A percentile compares a stretch with the other conserved stretches of the same genome.
These are phyloP conservation scores for Tragulus kanchil DNA, from an alignment of 2,113 vertebrate genomes.

Conservation along the genomic window DNA sequence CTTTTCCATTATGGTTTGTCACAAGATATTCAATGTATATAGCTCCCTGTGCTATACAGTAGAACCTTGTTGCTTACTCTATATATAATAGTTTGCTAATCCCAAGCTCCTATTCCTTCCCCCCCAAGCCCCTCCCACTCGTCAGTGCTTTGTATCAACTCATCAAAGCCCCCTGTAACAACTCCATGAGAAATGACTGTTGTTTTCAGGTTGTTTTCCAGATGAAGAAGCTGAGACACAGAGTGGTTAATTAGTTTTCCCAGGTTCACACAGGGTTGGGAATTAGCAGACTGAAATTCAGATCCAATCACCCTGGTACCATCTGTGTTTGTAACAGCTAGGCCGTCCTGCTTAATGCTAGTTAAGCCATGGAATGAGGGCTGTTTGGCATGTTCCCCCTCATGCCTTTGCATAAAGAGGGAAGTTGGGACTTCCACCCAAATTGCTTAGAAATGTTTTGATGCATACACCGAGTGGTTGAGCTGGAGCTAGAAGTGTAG, in stretches of 20 bases:
- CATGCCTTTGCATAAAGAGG: neutral
- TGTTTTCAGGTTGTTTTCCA: neutral
- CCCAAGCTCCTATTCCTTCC: neutral
- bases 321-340: constrained; percentile 15
- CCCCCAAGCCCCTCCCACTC: neutral
- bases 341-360: neutral
- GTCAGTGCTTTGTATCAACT: neutral
- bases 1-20: neutral
- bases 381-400: neutral
- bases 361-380: neutral
- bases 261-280: neutral
- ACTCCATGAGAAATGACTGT: neutral
- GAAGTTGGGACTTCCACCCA: neutral
- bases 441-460: neutral
- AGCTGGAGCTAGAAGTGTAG: neutral
- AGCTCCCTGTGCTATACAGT: neutral
- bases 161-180: neutral
- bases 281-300: constrained; percentile 25
- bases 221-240: neutral
- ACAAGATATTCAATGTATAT: neutral
- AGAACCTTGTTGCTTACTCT: neutral
- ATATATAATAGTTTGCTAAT: neutral
- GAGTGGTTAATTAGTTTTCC: neutral
- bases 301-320: neutral
- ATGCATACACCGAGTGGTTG: neutral